Base-by-base conservation (phyloP, 2,888 invertebrate species). In the Epirrita christyi region DNA sequence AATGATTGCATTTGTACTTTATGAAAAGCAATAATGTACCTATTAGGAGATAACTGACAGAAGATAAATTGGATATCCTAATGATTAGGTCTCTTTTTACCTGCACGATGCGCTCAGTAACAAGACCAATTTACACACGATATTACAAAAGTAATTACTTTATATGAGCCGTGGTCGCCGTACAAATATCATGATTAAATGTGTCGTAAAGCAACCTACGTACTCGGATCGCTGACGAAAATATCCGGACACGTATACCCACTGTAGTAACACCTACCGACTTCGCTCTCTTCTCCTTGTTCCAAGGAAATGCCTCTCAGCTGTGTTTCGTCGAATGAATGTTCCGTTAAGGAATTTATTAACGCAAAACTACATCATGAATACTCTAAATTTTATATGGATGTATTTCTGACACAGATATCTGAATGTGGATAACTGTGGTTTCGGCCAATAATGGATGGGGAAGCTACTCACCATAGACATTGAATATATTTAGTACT, bases 121-220 rank as follows among this genome's bases (percentile, higher is more conserved):
- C 59, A 60, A 51, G 38, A 43, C 32, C 40, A 38, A 43, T 21
- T 29, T 38, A 53, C 41, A 41, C 45, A 63, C 50, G 54, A 36
- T 61, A 62, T 68, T 65, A 68, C 66, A 67, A 67, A 69, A 72
- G 63, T 66, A 60, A 69, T 71, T 71, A 69, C 60, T 64, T 64
- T 67, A n/a, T n/a, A 65, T 70, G 65, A 68, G 69, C 61, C 58
- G 66, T 63, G 65, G 66, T 63, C 63, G 66, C 49, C 59, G 64
- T 68, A 66, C 63, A 61, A 67, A 67, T 67, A 70, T 63, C 64
- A 63, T 74, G 67, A 76, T 66, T 59, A 69, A 68, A 75, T 63
- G 67, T 72, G 72, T 74, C 75, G 72, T 74, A 71, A 76, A 78
- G 65, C 69, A 72, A 76, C 78, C 76, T 74, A 81, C 76, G 75